A percentile compares a stretch with the other conserved stretches of the same genome.
These are phyloP conservation scores for Novumbra hubbsi DNA, from an alignment of 2,797 vertebrate genomes.

Conservation along the genomic window DNA sequence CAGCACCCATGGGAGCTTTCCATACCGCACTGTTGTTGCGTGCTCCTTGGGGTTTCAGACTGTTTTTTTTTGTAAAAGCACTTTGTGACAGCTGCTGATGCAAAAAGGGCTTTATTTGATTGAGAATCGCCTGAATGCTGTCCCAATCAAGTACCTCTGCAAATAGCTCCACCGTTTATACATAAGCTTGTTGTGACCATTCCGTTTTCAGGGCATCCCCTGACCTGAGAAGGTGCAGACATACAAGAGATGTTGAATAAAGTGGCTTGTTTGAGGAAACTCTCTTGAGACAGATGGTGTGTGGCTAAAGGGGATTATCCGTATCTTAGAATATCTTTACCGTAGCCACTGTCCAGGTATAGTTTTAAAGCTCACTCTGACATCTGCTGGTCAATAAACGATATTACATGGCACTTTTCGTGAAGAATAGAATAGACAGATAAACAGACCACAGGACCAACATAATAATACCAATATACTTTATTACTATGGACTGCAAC, in stretches of 20 bases:
- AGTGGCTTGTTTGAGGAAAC: not conserved
- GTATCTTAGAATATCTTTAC: not conserved
- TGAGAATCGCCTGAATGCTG: no score
- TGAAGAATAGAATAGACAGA: not conserved
- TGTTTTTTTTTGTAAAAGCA: no score
- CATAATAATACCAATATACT: not conserved
- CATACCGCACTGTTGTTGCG: no score
- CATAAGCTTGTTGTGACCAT: conserved; percentile 60
- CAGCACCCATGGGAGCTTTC: no score
- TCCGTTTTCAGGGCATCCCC: not conserved
- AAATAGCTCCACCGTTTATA: no score
- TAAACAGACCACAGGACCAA: not conserved
- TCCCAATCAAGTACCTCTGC: no score
- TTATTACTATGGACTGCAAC: conserved; percentile 2
- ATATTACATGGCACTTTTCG: not conserved
- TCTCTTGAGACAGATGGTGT: not conserved
- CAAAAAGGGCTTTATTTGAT: no score
- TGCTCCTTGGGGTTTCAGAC: no score
- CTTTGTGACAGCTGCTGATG: no score
- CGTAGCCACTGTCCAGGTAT: not conserved
- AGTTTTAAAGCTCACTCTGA: not conserved
- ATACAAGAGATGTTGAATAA: not conserved
- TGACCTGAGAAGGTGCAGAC: not conserved
- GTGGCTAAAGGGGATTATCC: not conserved
- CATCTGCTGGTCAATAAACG: not conserved